Percentiles rank a stretch among this genome's conserved stretches.
Evolutionary conservation across 1,140 invertebrate species (phyloP).

Genomic region (Orchesella cincta): DNA sequence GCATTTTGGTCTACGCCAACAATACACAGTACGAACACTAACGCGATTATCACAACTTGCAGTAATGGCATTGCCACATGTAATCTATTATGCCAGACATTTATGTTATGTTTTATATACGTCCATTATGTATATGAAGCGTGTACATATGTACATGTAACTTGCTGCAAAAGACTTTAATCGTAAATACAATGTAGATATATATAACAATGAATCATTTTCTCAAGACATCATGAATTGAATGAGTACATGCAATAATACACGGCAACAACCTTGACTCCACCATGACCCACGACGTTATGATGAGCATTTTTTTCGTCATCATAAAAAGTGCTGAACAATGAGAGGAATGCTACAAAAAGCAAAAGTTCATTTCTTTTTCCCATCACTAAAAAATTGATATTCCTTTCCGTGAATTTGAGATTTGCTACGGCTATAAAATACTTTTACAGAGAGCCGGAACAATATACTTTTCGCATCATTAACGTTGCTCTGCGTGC

Average conservation of each 20-base stretch:
- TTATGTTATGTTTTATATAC: neutral
- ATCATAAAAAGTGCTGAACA: neutral
- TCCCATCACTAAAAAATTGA: neutral
- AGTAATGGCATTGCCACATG: too few species aligned
- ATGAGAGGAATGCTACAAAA: neutral
- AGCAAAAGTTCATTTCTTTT: neutral
- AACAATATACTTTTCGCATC: neutral
- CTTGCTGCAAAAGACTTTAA: neutral
- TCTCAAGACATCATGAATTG: neutral
- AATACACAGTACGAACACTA: too few species aligned
- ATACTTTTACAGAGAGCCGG: too few species aligned
- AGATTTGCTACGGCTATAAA: too few species aligned
- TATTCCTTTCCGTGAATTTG: too few species aligned
- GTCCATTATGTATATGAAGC: neutral
- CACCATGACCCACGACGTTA: neutral
- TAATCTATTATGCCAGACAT: neutral
- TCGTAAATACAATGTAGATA: neutral
- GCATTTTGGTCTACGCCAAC: too few species aligned
- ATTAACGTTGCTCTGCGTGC: neutral
- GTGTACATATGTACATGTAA: neutral
- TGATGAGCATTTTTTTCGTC: neutral
- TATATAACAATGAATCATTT: neutral
- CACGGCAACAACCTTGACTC: neutral
- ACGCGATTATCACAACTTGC: too few species aligned
- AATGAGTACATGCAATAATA: neutral